Evolutionary conservation across 2,113 vertebrate genomes (phyloP).

Genomic region (Climacteris rufus): DNA sequence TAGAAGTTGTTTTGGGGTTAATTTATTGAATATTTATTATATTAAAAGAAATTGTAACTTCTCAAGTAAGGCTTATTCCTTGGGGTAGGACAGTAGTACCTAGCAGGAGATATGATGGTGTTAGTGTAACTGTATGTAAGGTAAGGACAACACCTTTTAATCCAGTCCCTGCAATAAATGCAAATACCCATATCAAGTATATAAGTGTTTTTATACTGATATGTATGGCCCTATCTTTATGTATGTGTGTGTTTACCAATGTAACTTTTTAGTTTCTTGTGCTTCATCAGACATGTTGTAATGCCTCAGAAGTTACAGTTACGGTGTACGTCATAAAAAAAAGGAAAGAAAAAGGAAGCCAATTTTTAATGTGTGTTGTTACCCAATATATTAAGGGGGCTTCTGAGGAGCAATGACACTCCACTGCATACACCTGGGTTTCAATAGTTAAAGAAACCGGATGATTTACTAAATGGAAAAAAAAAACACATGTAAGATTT

Average conservation of each 20-base stretch:
- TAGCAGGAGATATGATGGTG: background rate
- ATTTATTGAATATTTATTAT: background rate
- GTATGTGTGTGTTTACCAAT: background rate
- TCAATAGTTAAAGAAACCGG: background rate
- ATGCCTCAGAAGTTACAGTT: background rate
- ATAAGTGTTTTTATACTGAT: background rate
- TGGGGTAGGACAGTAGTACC: background rate
- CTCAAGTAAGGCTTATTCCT: background rate
- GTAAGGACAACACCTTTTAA: background rate
- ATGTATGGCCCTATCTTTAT: background rate
- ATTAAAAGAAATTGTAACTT: background rate
- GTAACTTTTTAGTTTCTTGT: background rate
- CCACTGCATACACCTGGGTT: background rate
- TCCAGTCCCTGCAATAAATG: background rate
- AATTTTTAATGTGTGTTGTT: background rate
- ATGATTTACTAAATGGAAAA: background rate
- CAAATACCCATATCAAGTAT: fast-evolving
- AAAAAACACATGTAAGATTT: background rate
- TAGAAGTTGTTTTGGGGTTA: background rate
- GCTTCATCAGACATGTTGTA: background rate
- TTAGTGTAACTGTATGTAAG: background rate
- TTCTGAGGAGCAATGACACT: background rate
- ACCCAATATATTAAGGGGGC: background rate
- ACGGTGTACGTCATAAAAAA: background rate
- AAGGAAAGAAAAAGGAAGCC: background rate